These are phyloP conservation scores for Trachythela sp. DNA, from an alignment of 64 coral and sea anemone genomes.

Conservation along the genomic window DNA sequence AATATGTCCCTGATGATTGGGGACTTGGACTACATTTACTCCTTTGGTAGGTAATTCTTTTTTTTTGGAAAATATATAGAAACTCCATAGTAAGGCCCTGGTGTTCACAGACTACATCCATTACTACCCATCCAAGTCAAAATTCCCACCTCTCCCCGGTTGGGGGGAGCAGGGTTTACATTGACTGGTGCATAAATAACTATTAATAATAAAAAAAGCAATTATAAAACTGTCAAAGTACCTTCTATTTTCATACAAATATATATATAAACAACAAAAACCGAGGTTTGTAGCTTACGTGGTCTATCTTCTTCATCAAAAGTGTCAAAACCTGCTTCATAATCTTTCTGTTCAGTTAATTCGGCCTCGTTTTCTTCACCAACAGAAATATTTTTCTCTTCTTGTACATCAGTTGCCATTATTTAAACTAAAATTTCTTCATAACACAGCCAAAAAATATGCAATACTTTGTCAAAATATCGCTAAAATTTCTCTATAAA, in stretches of 20 bases:
- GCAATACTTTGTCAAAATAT: not conserved
- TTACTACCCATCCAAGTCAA: too few relatives aligned
- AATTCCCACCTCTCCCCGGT: too few relatives aligned
- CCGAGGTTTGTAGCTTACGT: not conserved
- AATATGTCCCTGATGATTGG: too few relatives aligned
- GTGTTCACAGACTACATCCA: too few relatives aligned
- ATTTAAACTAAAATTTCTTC: not conserved
- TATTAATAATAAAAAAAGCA: too few relatives aligned
- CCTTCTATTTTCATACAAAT: not conserved
- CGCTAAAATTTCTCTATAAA: not conserved
- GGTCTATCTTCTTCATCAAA: not conserved
- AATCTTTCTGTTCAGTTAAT: not conserved
- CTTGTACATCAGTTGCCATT: not conserved
- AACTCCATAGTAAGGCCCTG: too few relatives aligned
- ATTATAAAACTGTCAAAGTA: too few relatives aligned
- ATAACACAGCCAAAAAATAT: not conserved
- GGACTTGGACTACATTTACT: too few relatives aligned
- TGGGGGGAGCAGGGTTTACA: too few relatives aligned
- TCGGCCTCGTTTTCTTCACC: not conserved
- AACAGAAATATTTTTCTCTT: not conserved
- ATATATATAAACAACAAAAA: not conserved
- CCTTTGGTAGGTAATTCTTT: too few relatives aligned
- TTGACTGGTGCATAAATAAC: too few relatives aligned
- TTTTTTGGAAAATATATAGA: too few relatives aligned
- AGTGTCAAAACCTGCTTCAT: not conserved